Conservation (phyloP, 64 coral and sea anemone genomes). For the Catalaphyllia jardinei region DNA sequence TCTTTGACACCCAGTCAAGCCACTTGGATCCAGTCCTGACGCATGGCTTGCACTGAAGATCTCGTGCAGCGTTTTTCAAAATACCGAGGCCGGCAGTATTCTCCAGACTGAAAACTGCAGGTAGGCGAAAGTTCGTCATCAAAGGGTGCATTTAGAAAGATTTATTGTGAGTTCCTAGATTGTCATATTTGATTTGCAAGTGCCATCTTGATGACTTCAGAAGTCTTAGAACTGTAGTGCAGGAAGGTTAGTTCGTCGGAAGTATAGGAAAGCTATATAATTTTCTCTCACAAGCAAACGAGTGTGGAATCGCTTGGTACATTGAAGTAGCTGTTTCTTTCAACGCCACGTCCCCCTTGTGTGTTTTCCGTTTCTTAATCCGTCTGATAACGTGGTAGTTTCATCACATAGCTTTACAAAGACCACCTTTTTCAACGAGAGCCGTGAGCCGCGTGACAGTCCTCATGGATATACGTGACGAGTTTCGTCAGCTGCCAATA, state of each 20-base stretch:
- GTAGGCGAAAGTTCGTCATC: not conserved
- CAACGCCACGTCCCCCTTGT: not conserved
- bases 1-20: not conserved
- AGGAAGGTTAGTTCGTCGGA: no score
- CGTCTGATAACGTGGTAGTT: not conserved
- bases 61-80: not conserved
- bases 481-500: conserved; percentile 22
- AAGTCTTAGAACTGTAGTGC: no score
- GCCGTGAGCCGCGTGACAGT: conserved; percentile 6
- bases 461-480: not conserved
- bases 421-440: not conserved
- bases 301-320: not conserved
- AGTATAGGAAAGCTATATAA: no score
- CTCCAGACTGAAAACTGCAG: conserved; percentile 32
- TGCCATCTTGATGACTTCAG: conserved; percentile 7
- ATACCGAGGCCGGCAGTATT: conserved; percentile 5
- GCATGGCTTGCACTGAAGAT: conserved; percentile 21
- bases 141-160: not conserved
- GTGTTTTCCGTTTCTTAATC: not conserved
- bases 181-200: not conserved
- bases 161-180: not conserved
- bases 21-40: conserved; percentile 55
- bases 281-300: not conserved
- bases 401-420: not conserved
- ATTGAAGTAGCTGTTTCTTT: not conserved